These are phyloP conservation scores for Aphodius sticticus DNA, from an alignment of 2,888 invertebrate species.

Conservation along the genomic window DNA sequence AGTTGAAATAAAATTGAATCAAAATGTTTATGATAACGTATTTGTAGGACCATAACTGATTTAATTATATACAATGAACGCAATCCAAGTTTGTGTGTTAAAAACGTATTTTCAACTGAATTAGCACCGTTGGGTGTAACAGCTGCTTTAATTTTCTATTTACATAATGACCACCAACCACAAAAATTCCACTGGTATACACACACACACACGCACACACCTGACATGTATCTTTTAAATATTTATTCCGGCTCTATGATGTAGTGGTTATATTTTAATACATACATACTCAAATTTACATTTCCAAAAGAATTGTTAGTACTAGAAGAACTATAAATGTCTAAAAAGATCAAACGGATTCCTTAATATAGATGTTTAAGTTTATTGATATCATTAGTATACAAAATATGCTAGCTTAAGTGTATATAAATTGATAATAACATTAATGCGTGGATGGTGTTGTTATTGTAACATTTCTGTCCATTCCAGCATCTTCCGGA, in stretches of 20 bases:
- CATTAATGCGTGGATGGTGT: not conserved
- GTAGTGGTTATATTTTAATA: not conserved
- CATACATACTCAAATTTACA: not conserved
- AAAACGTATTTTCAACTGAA: too few relatives aligned
- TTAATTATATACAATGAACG: not conserved
- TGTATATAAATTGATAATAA: not conserved
- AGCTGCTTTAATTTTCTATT: too few relatives aligned
- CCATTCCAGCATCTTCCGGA: slow-evolving; percentile 63
- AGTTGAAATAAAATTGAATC: not conserved
- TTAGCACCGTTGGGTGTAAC: too few relatives aligned
- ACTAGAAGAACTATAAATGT: not conserved
- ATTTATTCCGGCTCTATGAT: not conserved
- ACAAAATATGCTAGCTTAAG: not conserved
- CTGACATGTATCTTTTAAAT: not conserved
- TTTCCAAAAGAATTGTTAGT: not conserved
- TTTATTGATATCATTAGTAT: not conserved
- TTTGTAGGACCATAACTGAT: not conserved
- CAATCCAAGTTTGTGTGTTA: not conserved
- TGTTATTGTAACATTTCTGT: not conserved
- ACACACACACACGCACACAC: too few relatives aligned
- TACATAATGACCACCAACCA: too few relatives aligned
- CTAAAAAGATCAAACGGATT: not conserved
- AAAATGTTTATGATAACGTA: not conserved
- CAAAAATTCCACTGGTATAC: too few relatives aligned
- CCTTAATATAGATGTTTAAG: not conserved